A percentile compares a stretch with the other conserved stretches of the same genome.
Evolutionary conservation across 2,888 invertebrate species (phyloP).

Genomic region (Brachypterus glaber): DNA sequence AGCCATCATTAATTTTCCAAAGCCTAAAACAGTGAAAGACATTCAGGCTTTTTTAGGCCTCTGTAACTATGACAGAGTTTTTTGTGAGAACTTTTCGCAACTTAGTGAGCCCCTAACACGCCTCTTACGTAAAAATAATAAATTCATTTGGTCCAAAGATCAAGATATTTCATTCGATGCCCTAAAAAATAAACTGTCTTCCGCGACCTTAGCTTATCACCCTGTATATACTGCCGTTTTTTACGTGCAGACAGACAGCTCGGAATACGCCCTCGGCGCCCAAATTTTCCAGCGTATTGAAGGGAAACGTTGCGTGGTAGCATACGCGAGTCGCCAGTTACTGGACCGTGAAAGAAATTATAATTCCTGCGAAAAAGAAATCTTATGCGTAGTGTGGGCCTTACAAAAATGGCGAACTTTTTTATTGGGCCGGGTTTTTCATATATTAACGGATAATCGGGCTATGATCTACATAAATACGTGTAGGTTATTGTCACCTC

Average conservation of each 20-base stretch:
- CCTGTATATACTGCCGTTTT: conserved; percentile 1
- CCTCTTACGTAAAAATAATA: conserved; percentile 6
- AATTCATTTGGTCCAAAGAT: too few species aligned
- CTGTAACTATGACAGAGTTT: too few species aligned
- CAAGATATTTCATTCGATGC: conserved; percentile 4
- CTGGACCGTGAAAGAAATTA: conserved; percentile 11
- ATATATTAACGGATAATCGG: conserved; percentile 24
- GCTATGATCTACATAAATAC: too few species aligned
- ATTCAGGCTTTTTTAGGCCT: conserved; percentile 15
- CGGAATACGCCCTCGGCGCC: conserved; percentile 7
- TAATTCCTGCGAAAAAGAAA: too few species aligned
- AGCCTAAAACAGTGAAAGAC: conserved; percentile 13
- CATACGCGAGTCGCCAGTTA: conserved; percentile 7
- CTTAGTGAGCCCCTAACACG: too few species aligned
- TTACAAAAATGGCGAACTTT: conserved; percentile 23
- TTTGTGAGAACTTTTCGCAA: too few species aligned
- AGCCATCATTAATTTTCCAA: conserved; percentile 17
- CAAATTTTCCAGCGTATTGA: conserved; percentile 4
- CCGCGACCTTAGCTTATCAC: conserved; percentile 5
- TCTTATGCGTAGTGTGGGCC: conserved; percentile 22
- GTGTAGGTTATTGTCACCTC: conserved; percentile 17
- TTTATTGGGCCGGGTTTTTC: conserved; percentile 16
- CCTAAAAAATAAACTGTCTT: conserved; percentile 6
- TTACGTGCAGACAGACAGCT: conserved; percentile 7
- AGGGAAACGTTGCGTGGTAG: conserved; percentile 3